Evolutionary conservation across 2,797 vertebrate genomes (phyloP), one percentile per base, ranked within the genome.

Genomic region (Thaleichthys pacificus): DNA sequence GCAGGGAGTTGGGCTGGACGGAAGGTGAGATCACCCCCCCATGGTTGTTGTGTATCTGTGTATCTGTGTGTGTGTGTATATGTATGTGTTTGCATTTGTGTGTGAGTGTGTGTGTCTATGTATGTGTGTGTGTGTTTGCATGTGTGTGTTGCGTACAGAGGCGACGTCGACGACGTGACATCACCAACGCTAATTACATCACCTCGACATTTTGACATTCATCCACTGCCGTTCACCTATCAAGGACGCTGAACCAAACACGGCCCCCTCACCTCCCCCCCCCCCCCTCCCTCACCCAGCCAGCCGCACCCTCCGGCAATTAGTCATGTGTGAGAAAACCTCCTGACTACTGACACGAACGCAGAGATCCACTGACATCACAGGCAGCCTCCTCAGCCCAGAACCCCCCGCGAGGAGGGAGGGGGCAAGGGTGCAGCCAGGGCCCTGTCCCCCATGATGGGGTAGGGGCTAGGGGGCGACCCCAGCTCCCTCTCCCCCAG

Each of bases 281-380:
- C 3, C n/a, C 30, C 15, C 66, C 15, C 30, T 5, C 28, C 28
- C 17, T 12, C 21, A 28, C 12, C 21, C 38, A 51, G 12, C 21
- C 21, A 47, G 38, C 64, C 5, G 38, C 3, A 47, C 35, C 12
- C 63, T 5, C 32, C 17, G 3, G 64, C 22, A 68, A 68, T 68
- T 68, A 47, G 22, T 65, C 30, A 21, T 26, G 70, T 51, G 60
- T 68, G 70, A 64, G 28, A n/a, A 19, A 74, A 61, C 72, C 72
- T 81, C 79, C 80, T 63, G 47, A 69, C 73, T 73, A 75, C 54
- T 57, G 61, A 54, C 73, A 79, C 63, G 49, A 38, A 54, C 6
- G 4, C 70, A 76, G 75, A 87, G 84, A 89, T 91, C 85, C 85
- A 85, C 89, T 47, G 70, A 70, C 6, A 70, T 72, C 71, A 77